A percentile compares a stretch with the other conserved stretches of the same genome.
Conservation (phyloP, 2,888 invertebrate species). For the Julus scanicus region DNA sequence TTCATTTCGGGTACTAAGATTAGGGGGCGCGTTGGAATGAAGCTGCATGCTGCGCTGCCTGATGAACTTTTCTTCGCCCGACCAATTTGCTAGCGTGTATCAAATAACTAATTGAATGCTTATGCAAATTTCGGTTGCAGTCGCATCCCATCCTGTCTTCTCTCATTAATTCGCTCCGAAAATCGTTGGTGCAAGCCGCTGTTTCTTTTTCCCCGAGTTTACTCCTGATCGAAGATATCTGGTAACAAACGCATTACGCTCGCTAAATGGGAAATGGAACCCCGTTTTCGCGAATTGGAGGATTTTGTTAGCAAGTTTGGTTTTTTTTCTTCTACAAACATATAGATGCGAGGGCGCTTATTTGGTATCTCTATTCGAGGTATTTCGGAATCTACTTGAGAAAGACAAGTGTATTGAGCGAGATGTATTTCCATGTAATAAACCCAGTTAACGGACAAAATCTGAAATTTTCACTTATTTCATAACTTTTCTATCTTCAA, state of each 20-base stretch:
- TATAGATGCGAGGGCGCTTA: not conserved
- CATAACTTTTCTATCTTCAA: no score
- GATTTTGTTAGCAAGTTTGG: not conserved
- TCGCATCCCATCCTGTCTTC: slow-evolving; percentile 21
- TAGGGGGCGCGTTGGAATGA: not conserved
- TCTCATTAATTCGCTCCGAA: slow-evolving; percentile 20
- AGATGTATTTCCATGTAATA: no score
- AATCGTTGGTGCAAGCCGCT: slow-evolving; percentile 19
- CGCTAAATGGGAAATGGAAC: not conserved
- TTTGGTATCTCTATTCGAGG: not conserved
- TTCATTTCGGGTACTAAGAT: not conserved
- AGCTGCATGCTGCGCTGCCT: not conserved
- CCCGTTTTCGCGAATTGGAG: not conserved
- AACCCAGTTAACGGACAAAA: no score
- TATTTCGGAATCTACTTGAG: not conserved
- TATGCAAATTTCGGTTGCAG: slow-evolving; percentile 18
- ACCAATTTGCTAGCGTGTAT: slow-evolving; percentile 23
- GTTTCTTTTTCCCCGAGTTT: not conserved
- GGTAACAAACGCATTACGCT: slow-evolving; percentile 1
- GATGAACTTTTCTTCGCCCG: slow-evolving; percentile 28
- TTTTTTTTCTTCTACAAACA: no score
- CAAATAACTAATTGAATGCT: slow-evolving; percentile 33
- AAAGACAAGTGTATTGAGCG: no score
- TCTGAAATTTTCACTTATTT: no score
- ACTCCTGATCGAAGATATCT: slow-evolving; percentile 4